Evolutionary conservation across 2,113 vertebrate species (phyloP).

Genomic region (Leucopsar rothschildi): DNA sequence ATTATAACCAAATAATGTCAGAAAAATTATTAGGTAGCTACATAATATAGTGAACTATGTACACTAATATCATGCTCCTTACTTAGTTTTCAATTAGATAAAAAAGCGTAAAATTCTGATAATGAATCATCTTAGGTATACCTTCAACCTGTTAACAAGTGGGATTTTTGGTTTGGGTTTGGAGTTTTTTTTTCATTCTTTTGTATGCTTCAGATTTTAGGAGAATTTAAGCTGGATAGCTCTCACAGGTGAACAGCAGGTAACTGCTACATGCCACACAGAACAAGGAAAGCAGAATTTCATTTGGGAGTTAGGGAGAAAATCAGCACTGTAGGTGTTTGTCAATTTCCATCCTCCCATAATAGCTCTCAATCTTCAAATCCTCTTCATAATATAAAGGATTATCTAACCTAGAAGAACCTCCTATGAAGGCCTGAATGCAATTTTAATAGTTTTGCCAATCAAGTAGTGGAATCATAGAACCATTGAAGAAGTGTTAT

Average conservation of each 20-base stretch:
- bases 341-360: neutral
- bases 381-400: neutral
- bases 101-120: neutral
- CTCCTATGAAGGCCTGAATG: neutral
- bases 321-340: neutral
- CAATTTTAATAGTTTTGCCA: neutral
- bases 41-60: neutral
- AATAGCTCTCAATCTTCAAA: neutral
- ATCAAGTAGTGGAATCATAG: neutral
- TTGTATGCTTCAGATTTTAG: neutral
- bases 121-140: neutral
- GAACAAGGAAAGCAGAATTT: neutral
- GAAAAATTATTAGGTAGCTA: neutral
- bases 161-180: neutral
- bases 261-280: neutral
- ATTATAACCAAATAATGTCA: neutral
- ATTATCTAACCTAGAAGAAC: neutral
- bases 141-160: neutral
- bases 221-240: neutral
- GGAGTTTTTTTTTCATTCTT: neutral
- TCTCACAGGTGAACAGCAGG: neutral
- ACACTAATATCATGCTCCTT: neutral
- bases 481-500: neutral
- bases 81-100: neutral
- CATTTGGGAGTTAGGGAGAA: neutral